phyloP scores from a whole-genome alignment of 2,888 invertebrate genomes.

The Xanthia icteritia region DNA sequence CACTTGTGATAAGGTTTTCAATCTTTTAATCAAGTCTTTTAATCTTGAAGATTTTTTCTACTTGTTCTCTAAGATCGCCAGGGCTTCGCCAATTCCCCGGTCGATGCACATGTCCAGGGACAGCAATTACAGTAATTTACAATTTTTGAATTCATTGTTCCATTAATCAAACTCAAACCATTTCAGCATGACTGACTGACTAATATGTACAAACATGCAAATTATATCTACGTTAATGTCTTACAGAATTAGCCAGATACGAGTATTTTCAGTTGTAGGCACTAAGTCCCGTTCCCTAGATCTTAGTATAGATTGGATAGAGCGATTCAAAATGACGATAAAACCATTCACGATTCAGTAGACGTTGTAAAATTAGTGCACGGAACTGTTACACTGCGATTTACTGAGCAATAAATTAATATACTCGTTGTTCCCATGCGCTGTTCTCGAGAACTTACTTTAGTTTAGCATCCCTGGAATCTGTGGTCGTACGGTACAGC shows the following conservation, averaged over 20 bases:
- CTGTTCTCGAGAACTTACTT: slow-evolving; percentile 48
- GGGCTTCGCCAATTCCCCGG: neutral
- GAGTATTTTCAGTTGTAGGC: slow-evolving; percentile 48
- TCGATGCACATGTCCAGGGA: neutral
- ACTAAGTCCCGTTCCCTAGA: slow-evolving; percentile 62
- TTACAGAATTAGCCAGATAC: slow-evolving; percentile 24
- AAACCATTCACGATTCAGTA: slow-evolving; percentile 58
- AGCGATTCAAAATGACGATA: slow-evolving; percentile 58
- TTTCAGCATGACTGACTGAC: slow-evolving; percentile 8
- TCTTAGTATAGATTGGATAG: slow-evolving; percentile 52
- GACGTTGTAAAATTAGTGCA: slow-evolving; percentile 56
- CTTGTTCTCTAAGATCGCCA: neutral
- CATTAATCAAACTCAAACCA: slow-evolving; percentile 17
- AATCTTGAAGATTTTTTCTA: neutral
- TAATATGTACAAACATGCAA: slow-evolving; percentile 30
- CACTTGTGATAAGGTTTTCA: neutral
- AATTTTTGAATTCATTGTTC: slow-evolving; percentile 4
- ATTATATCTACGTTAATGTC: slow-evolving; percentile 1
- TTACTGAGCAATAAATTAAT: slow-evolving; percentile 61
- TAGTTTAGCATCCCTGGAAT: slow-evolving; percentile 60
- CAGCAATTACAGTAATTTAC: neutral
- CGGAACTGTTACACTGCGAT: slow-evolving; percentile 52
- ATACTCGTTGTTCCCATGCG: slow-evolving; percentile 39
- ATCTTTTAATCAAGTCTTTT: too few species aligned
- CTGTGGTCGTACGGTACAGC: slow-evolving; percentile 71